Evolutionary conservation across 2,888 invertebrate species (phyloP).

Genomic region (Ariolimax columbianus): DNA sequence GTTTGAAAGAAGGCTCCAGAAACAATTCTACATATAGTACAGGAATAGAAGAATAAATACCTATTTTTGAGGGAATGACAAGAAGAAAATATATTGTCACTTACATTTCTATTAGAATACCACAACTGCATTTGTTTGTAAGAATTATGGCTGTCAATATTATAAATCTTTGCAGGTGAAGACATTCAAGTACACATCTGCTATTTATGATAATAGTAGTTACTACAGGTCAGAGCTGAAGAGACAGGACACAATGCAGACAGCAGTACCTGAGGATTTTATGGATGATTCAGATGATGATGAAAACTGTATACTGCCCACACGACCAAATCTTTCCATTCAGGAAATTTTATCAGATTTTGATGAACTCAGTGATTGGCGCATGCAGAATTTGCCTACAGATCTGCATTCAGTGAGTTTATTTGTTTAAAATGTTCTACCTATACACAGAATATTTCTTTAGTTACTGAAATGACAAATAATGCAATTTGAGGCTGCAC

Average conservation of each 20-base stretch:
- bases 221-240: constrained; percentile 72
- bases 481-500: no score
- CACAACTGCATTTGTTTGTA: no score
- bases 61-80: no score
- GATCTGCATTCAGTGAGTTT: constrained; percentile 70
- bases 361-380: constrained; percentile 76
- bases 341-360: constrained; percentile 72
- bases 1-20: no score
- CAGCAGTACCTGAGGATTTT: constrained; percentile 60
- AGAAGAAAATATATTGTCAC: no score
- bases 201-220: constrained; percentile 71
- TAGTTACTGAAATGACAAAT: neutral
- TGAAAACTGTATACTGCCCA: constrained; percentile 66
- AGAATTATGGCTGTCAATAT: no score
- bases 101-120: no score
- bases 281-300: constrained; percentile 66
- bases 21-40: no score
- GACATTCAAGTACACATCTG: constrained; percentile 69
- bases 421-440: no score
- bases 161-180: constrained; percentile 57
- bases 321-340: constrained; percentile 68
- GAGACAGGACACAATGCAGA: constrained; percentile 69
- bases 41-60: no score
- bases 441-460: no score
- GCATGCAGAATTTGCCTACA: constrained; percentile 69